Percentiles rank a stretch among this genome's conserved stretches.
These are phyloP conservation scores for Dinoponera quadriceps DNA, from an alignment of 1,140 invertebrate genomes.

Conservation along the genomic window DNA sequence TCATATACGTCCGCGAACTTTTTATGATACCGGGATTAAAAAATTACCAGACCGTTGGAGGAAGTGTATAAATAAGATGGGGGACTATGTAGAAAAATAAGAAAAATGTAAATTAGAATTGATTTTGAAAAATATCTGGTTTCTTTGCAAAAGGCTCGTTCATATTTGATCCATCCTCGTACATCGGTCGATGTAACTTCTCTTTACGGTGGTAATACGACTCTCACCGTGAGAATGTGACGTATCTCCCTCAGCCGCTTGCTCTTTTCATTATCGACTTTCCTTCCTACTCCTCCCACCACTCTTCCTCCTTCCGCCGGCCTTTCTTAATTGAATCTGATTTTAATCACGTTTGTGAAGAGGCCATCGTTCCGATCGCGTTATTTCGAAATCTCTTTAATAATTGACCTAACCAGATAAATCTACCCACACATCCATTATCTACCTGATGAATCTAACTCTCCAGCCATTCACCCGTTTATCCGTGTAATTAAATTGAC, in stretches of 20 bases:
- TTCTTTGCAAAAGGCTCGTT: too few relatives aligned
- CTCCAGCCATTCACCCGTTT: slow-evolving; percentile 38
- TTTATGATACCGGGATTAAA: too few relatives aligned
- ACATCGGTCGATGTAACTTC: background rate
- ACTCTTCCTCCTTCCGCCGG: background rate
- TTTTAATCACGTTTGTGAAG: slow-evolving; percentile 58
- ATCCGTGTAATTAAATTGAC: slow-evolving; percentile 41
- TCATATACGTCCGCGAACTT: too few relatives aligned
- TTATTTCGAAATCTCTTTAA: slow-evolving; percentile 45
- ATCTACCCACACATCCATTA: slow-evolving; percentile 53
- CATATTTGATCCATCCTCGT: too few relatives aligned
- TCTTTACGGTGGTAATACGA: background rate
- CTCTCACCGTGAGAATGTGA: slow-evolving; percentile 26
- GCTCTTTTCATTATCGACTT: slow-evolving; percentile 52
- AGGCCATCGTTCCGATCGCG: slow-evolving; percentile 38
- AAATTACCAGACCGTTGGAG: too few relatives aligned
- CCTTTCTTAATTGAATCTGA: slow-evolving; percentile 54
- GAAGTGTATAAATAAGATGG: too few relatives aligned
- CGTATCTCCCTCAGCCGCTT: slow-evolving; percentile 15
- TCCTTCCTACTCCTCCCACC: background rate
- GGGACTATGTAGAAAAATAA: too few relatives aligned
- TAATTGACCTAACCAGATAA: slow-evolving; percentile 50
- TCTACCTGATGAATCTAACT: slow-evolving; percentile 58
- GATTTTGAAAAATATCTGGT: too few relatives aligned
- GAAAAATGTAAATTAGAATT: too few relatives aligned